A percentile compares a stretch with the other conserved stretches of the same genome.
These are phyloP conservation scores for Blastobasis adustella DNA, from an alignment of 2,888 invertebrate genomes.

Conservation along the genomic window DNA sequence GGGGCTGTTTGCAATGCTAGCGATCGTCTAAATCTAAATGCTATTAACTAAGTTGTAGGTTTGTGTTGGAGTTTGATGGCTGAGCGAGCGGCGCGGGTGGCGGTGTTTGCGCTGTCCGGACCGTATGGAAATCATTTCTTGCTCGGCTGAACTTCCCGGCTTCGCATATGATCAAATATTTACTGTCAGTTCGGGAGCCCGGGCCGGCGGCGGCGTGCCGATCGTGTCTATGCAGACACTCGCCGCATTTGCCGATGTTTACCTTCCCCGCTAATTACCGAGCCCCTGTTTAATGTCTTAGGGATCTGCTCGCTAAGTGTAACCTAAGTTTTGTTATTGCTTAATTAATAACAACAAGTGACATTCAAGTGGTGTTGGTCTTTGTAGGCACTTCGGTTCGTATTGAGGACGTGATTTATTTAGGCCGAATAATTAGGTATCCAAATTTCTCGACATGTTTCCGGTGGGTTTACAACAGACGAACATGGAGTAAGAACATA, in stretches of 20 bases:
- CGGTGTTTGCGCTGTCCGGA: slow-evolving; percentile 56
- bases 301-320: too few species aligned
- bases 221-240: slow-evolving; percentile 51
- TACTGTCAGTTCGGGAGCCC: slow-evolving; percentile 48
- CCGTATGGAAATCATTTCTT: slow-evolving; percentile 68
- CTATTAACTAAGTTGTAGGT: slow-evolving; percentile 66
- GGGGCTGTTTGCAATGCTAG: slow-evolving; percentile 35
- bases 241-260: slow-evolving; percentile 41
- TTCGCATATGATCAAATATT: slow-evolving; percentile 62
- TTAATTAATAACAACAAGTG: too few species aligned
- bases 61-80: slow-evolving; percentile 65
- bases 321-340: too few species aligned
- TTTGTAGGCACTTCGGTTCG: too few species aligned
- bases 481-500: too few species aligned
- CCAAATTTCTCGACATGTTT: too few species aligned
- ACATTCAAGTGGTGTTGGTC: neutral
- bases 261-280: slow-evolving; percentile 34
- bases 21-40: slow-evolving; percentile 58
- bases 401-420: too few species aligned
- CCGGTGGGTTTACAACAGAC: too few species aligned
- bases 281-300: slow-evolving; percentile 11
- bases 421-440: too few species aligned
- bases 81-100: slow-evolving; percentile 26
- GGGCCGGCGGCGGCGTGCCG: slow-evolving; percentile 33
- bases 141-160: slow-evolving; percentile 55